Evolutionary conservation across 2,888 invertebrate species (phyloP).

Genomic region (Epistrophella euchroma): DNA sequence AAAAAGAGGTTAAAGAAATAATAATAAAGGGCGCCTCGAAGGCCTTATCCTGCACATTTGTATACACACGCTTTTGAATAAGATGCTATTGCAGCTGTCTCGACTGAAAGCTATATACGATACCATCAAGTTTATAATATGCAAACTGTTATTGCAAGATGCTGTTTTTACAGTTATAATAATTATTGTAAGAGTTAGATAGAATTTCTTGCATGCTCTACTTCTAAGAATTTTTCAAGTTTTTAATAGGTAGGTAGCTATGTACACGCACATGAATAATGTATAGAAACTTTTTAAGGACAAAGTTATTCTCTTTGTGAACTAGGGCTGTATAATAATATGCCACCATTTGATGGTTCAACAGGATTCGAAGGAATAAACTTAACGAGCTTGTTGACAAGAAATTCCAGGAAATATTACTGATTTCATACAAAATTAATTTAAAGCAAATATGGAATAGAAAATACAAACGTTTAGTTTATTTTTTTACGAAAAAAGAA

Average conservation of each 20-base stretch:
- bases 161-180: slow-evolving; percentile 26
- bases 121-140: slow-evolving; percentile 39
- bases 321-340: slow-evolving; percentile 3
- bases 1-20: slow-evolving; percentile 37
- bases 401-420: neutral
- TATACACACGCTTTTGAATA: slow-evolving; percentile 47
- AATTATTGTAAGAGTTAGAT: slow-evolving; percentile 18
- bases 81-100: slow-evolving; percentile 47
- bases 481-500: too few relatives aligned
- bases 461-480: neutral
- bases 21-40: slow-evolving; percentile 26
- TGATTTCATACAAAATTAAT: neutral
- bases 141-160: slow-evolving; percentile 54
- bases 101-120: slow-evolving; percentile 18
- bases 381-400: slow-evolving; percentile 10
- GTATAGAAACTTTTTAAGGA: neutral
- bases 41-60: slow-evolving; percentile 30
- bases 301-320: neutral
- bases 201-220: neutral
- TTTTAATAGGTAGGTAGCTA: too few relatives aligned
- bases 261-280: too few relatives aligned
- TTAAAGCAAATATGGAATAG: neutral
- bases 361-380: neutral
- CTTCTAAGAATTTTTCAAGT: neutral
- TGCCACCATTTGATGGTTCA: neutral